phyloP scores from a whole-genome alignment of 2,888 invertebrate genomes.

The Syrista parreyssii region DNA sequence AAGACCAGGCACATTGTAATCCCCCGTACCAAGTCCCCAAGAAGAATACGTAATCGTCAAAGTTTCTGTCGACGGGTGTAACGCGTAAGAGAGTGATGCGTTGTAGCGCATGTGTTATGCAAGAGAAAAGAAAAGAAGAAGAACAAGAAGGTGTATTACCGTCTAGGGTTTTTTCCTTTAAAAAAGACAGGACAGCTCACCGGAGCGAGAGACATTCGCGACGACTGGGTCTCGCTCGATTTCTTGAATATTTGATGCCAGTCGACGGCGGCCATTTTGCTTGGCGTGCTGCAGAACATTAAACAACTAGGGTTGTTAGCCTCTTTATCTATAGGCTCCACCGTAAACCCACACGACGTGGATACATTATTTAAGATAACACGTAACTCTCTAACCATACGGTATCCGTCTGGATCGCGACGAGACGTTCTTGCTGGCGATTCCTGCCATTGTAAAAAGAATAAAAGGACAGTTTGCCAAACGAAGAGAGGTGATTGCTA shows the following conservation, averaged over 20 bases:
- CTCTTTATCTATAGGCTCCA: slow-evolving; percentile 47
- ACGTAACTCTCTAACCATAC: slow-evolving; percentile 27
- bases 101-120: background rate
- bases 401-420: background rate
- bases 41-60: background rate
- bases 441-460: background rate
- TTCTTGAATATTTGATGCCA: slow-evolving; percentile 52
- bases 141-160: background rate
- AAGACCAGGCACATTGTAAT: background rate
- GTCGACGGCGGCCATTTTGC: slow-evolving; percentile 48
- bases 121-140: slow-evolving; percentile 11
- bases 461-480: background rate
- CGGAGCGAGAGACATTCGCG: background rate
- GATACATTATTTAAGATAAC: slow-evolving; percentile 53
- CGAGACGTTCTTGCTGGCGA: background rate
- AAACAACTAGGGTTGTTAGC: slow-evolving; percentile 58
- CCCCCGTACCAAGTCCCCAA: background rate
- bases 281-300: slow-evolving; percentile 52
- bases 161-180: background rate
- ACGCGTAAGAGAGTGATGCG: background rate
- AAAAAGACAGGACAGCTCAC: background rate
- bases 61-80: slow-evolving; percentile 1
- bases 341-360: slow-evolving; percentile 37
- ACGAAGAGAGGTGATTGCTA: background rate
- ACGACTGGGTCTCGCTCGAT: slow-evolving; percentile 15